These are phyloP conservation scores for Empidonax alnorum DNA, from an alignment of 2,113 vertebrate species.

Conservation along the genomic window DNA sequence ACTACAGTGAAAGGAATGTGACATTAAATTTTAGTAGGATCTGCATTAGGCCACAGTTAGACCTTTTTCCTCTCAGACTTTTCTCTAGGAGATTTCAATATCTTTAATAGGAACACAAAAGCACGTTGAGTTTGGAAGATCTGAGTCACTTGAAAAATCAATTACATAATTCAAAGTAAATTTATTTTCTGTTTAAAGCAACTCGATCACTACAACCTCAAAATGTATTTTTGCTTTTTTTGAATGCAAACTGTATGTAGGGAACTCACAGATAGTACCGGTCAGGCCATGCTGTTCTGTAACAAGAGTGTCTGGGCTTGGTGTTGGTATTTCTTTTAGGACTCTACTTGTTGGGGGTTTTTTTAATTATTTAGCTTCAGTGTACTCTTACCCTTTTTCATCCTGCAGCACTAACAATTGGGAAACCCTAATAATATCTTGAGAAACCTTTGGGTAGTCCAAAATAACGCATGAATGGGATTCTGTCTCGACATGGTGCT, in stretches of 20 bases:
- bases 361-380: background rate
- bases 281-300: background rate
- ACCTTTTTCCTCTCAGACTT: background rate
- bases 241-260: background rate
- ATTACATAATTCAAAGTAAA: background rate
- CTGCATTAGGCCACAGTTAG: background rate
- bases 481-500: background rate
- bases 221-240: background rate
- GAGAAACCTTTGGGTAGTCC: conserved; percentile 13
- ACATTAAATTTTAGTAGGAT: background rate
- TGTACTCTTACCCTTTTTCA: background rate
- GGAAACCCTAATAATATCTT: background rate
- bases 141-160: conserved; percentile 3
- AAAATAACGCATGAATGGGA: background rate
- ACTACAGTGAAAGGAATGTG: background rate
- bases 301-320: background rate
- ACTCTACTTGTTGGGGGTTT: background rate
- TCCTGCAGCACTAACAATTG: background rate
- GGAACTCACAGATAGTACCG: background rate
- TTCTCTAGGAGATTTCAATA: background rate
- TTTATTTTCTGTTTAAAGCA: background rate
- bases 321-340: background rate
- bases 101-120: background rate
- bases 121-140: background rate
- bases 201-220: background rate